phyloP scores from a whole-genome alignment of 1,140 invertebrate genomes.

The Odontomachus brunneus region DNA sequence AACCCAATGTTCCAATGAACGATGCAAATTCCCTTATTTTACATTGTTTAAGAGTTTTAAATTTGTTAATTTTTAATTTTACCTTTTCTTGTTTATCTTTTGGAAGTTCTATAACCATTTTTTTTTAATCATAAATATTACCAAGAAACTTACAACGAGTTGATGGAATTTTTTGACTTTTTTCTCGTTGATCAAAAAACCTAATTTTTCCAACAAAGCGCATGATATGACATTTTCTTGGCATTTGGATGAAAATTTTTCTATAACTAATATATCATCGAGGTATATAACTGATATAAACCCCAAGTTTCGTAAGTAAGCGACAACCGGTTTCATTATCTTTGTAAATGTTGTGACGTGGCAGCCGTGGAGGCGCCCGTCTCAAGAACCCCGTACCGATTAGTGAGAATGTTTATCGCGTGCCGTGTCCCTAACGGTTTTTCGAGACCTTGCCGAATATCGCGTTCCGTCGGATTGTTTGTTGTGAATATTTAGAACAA shows the following conservation, averaged over 20 bases:
- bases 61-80: background rate
- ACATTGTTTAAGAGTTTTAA: background rate
- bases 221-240: background rate
- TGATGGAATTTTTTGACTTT: background rate
- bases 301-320: background rate
- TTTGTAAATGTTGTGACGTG: no score
- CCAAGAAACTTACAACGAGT: conserved; percentile 23
- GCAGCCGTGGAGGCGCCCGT: no score
- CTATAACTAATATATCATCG: conserved; percentile 21
- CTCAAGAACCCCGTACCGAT: no score
- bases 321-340: conserved; percentile 62
- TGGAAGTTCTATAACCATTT: background rate
- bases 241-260: background rate
- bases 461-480: no score
- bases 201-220: conserved; percentile 32
- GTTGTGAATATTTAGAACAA: no score
- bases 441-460: no score
- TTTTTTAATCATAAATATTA: background rate
- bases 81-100: background rate
- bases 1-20: conserved; percentile 45
- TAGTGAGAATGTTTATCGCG: no score
- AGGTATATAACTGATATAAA: conserved; percentile 23
- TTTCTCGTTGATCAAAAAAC: conserved; percentile 43
- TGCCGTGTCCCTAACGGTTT: no score
- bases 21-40: conserved; percentile 62